Evolutionary conservation across 1,140 invertebrate genomes (phyloP).

Genomic region (Acromyrmex charruanus): DNA sequence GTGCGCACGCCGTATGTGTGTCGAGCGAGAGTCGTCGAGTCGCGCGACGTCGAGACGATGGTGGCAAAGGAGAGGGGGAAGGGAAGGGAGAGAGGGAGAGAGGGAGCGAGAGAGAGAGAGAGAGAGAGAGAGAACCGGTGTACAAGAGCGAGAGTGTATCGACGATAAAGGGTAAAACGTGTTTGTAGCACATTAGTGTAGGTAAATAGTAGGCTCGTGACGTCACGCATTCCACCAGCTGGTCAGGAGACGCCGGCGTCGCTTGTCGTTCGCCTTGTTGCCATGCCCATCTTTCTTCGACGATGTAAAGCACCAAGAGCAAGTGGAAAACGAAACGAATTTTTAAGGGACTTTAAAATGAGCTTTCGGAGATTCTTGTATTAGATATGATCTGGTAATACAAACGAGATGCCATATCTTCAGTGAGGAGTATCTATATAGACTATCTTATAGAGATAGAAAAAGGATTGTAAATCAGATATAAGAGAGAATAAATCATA

Average conservation of each 20-base stretch:
- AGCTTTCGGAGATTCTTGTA: not conserved
- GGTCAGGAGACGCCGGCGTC: constrained; percentile 66
- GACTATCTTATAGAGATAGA: not conserved
- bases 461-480: not conserved
- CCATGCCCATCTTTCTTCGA: constrained; percentile 67
- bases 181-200: constrained; percentile 30
- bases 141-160: constrained; percentile 29
- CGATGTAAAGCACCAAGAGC: not conserved
- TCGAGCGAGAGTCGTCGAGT: constrained; percentile 1
- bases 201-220: constrained; percentile 71
- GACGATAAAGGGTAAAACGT: constrained; percentile 44
- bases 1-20: constrained; percentile 1
- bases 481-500: not conserved
- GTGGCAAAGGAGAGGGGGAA: not conserved
- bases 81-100: not conserved
- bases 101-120: not conserved
- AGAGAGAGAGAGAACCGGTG: not conserved
- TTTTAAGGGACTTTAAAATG: not conserved
- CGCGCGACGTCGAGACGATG: not conserved
- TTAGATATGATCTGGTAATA: too few relatives aligned
- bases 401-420: not conserved
- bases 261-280: constrained; percentile 66
- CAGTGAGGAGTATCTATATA: not conserved
- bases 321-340: constrained; percentile 7
- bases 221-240: constrained; percentile 76